A percentile compares a stretch with the other conserved stretches of the same genome.
phyloP scores from a whole-genome alignment of 1,140 invertebrate genomes.

The Trinorchestia longiramus region DNA sequence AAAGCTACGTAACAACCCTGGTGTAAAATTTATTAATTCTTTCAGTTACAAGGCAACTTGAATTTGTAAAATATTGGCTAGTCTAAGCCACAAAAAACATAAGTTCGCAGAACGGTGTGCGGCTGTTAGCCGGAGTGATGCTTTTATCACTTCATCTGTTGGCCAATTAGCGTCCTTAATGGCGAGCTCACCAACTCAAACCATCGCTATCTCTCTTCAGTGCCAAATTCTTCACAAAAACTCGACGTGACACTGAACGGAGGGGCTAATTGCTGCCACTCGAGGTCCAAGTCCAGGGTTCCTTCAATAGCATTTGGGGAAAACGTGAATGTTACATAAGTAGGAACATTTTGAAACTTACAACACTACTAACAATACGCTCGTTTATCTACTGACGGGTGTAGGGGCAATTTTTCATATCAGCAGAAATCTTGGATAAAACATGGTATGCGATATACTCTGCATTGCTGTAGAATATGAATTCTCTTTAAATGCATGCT shows the following conservation, averaged over 20 bases:
- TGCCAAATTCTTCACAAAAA: constrained; percentile 23
- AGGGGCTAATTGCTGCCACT: not conserved
- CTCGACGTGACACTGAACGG: not conserved
- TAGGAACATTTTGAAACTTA: not conserved
- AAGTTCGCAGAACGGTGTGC: not conserved
- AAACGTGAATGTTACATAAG: not conserved
- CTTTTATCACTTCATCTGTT: constrained; percentile 45
- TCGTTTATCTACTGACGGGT: too few relatives aligned
- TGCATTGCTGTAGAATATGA: too few relatives aligned
- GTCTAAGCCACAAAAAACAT: not conserved
- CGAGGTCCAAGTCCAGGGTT: not conserved
- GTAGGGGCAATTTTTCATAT: too few relatives aligned
- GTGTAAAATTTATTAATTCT: not conserved
- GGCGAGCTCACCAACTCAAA: not conserved
- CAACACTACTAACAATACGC: not conserved
- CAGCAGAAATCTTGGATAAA: too few relatives aligned
- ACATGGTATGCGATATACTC: too few relatives aligned
- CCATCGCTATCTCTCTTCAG: not conserved
- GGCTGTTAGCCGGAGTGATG: not conserved
- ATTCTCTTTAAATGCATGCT: not conserved
- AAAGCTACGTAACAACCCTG: not conserved
- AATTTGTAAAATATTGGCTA: not conserved
- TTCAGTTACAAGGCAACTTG: not conserved
- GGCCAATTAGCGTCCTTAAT: constrained; percentile 15
- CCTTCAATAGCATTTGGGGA: not conserved